These are phyloP conservation scores for Melanostoma scalare DNA, from an alignment of 2,888 invertebrate genomes.

Conservation along the genomic window DNA sequence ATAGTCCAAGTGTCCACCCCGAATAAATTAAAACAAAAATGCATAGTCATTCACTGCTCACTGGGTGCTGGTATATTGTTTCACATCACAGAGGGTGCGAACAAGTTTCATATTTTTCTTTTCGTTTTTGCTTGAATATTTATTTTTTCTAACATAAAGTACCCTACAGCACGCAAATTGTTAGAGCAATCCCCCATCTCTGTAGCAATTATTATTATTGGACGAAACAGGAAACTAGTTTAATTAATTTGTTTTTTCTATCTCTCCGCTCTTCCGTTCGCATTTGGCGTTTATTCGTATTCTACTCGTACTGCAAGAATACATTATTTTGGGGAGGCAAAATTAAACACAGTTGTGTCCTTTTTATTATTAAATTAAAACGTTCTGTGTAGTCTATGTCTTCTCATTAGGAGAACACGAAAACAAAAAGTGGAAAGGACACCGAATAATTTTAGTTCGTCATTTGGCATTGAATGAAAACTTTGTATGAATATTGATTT, in stretches of 20 bases:
- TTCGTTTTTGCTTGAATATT: no score
- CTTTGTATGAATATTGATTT: neutral
- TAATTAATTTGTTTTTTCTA: constrained; percentile 5
- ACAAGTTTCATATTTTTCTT: neutral
- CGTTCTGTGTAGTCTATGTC: neutral
- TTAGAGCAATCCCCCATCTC: constrained; percentile 8
- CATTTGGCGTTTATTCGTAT: neutral
- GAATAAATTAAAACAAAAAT: constrained; percentile 23
- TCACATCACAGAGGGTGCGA: neutral
- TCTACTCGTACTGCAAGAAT: neutral
- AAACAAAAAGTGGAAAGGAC: neutral
- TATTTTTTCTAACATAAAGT: constrained; percentile 3
- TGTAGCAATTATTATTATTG: constrained; percentile 23
- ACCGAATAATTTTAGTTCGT: neutral
- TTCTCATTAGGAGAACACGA: neutral
- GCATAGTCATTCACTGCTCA: neutral
- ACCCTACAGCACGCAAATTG: constrained; percentile 1
- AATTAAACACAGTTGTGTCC: constrained; percentile 4
- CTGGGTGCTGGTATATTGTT: no score
- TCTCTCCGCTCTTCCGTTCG: neutral
- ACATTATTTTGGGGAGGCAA: constrained; percentile 9
- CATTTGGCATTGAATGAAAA: neutral
- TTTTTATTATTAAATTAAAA: constrained; percentile 8
- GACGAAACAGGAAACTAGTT: constrained; percentile 21
- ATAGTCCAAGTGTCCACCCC: constrained; percentile 1